phyloP scores from a whole-genome alignment of 2,113 vertebrate species.

The Tragelaphus buxtoni region DNA sequence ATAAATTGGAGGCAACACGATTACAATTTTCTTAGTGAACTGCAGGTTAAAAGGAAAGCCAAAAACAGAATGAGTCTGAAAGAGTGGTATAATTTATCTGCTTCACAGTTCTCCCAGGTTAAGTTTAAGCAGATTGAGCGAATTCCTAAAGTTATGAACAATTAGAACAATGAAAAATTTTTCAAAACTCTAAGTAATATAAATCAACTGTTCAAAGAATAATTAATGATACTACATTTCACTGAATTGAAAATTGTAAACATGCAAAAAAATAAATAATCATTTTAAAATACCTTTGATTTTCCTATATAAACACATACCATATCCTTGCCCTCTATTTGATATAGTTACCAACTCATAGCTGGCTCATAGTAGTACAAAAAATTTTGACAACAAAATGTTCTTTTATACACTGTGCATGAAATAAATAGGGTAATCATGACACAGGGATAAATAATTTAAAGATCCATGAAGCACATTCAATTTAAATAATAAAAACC shows the following conservation, averaged over 20 bases:
- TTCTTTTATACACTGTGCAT: neutral
- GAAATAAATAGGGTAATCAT: neutral
- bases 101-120: neutral
- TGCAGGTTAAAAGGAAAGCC: neutral
- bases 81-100: neutral
- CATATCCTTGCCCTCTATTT: neutral
- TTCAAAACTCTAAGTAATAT: neutral
- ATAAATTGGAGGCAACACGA: neutral
- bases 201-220: neutral
- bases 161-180: neutral
- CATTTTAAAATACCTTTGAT: neutral
- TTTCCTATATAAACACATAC: neutral
- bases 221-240: neutral
- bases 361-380: neutral
- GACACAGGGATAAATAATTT: neutral
- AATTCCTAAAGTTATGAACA: neutral
- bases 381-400: neutral
- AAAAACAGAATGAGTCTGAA: neutral
- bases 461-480: neutral
- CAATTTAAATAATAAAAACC: neutral
- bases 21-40: neutral
- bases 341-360: neutral
- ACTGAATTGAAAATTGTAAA: neutral
- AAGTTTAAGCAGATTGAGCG: neutral
- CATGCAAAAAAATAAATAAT: neutral